Conservation (phyloP, 2,113 vertebrate genomes). For the Malurus alboscapulatus region DNA sequence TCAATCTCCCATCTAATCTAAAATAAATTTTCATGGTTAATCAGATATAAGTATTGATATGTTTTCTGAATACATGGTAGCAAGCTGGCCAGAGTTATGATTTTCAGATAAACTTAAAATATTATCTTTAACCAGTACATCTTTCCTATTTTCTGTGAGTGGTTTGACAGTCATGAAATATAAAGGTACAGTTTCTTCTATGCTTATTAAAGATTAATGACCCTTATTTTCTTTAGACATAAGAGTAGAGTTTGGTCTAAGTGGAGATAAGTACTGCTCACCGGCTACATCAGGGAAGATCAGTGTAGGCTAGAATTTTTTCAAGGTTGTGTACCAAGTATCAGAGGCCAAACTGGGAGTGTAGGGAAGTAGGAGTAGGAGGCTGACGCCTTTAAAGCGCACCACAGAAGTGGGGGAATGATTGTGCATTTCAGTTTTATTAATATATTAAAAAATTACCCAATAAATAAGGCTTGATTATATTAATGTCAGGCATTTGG, state of each 20-base stretch:
- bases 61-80: background rate
- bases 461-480: background rate
- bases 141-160: background rate
- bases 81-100: background rate
- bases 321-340: background rate
- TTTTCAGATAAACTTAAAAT: background rate
- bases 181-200: background rate
- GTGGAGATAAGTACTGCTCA: background rate
- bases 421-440: background rate
- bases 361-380: background rate
- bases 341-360: background rate
- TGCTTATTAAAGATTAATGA: background rate
- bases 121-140: background rate
- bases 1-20: background rate
- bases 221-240: background rate
- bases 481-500: background rate
- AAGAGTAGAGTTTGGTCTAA: background rate
- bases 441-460: background rate
- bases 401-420: background rate
- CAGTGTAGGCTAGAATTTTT: background rate
- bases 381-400: background rate
- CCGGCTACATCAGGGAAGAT: background rate
- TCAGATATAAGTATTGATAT: background rate
- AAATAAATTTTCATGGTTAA: background rate
- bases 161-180: fast-evolving